phyloP scores from a whole-genome alignment of 2,888 invertebrate species.

The Synergus itoensis region DNA sequence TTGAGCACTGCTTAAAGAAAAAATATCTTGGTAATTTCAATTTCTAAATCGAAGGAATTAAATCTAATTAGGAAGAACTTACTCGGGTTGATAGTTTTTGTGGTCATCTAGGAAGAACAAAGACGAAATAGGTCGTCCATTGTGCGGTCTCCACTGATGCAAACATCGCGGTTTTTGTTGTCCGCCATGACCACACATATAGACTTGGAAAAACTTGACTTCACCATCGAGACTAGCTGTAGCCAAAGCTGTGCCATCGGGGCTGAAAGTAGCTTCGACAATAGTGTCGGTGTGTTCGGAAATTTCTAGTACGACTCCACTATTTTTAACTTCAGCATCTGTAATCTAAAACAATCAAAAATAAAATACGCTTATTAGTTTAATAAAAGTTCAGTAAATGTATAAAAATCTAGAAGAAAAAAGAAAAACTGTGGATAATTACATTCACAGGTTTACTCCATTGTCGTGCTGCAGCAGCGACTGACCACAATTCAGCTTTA shows the following conservation, averaged over 20 bases:
- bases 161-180: slow-evolving; percentile 86
- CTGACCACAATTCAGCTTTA: slow-evolving; percentile 79
- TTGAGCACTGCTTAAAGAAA: slow-evolving; percentile 80
- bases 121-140: slow-evolving; percentile 90
- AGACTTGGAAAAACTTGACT: slow-evolving; percentile 95
- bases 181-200: slow-evolving; percentile 81
- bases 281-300: slow-evolving; percentile 83
- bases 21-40: slow-evolving; percentile 41
- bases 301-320: slow-evolving; percentile 79
- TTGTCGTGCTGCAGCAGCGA: slow-evolving; percentile 67
- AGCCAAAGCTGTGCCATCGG: slow-evolving; percentile 96
- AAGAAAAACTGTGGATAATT: slow-evolving; percentile 31
- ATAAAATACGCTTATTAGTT: background rate
- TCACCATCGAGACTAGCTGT: slow-evolving; percentile 93
- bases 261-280: slow-evolving; percentile 93
- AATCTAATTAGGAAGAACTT: slow-evolving; percentile 75
- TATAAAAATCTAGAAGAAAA: slow-evolving; percentile 22
- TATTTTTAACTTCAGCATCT: slow-evolving; percentile 67
- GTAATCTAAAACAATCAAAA: slow-evolving; percentile 60
- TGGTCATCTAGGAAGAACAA: slow-evolving; percentile 97
- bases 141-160: slow-evolving; percentile 96
- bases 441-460: slow-evolving; percentile 65
- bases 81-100: slow-evolving; percentile 88
- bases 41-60: slow-evolving; percentile 18
- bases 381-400: slow-evolving; percentile 22